A percentile compares a stretch with the other conserved stretches of the same genome.
Evolutionary conservation across 2,113 vertebrate species (phyloP).

Genomic region (Cavia porcellus): DNA sequence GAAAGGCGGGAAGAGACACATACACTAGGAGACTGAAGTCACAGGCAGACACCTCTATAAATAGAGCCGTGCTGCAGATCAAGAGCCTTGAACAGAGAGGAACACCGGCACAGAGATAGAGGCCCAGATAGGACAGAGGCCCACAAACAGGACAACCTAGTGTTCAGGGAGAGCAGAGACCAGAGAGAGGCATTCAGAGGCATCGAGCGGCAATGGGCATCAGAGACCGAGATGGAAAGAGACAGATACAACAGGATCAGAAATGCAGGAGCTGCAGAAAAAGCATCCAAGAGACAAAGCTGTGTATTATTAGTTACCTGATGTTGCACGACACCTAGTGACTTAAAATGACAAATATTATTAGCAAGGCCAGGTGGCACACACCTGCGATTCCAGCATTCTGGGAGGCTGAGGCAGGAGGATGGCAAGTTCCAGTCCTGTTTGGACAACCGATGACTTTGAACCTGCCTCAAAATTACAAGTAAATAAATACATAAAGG

Average conservation of each 20-base stretch:
- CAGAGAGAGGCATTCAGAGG: neutral
- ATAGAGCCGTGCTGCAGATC: neutral
- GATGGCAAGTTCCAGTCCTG: neutral
- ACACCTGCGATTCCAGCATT: neutral
- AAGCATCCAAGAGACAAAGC: neutral
- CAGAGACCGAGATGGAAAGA: neutral
- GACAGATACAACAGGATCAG: neutral
- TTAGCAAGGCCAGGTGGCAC: neutral
- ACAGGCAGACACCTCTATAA: neutral
- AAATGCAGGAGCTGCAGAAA: neutral
- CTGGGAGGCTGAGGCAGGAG: neutral
- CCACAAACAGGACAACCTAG: neutral
- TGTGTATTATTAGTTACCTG: neutral
- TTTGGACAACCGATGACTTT: neutral
- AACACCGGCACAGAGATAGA: neutral
- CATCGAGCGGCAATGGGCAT: too few relatives aligned
- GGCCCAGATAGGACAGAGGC: neutral
- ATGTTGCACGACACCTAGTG: neutral
- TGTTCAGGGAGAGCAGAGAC: neutral
- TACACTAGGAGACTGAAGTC: neutral
- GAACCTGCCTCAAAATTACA: neutral
- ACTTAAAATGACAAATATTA: neutral
- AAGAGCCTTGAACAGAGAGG: neutral
- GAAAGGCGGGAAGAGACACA: neutral
- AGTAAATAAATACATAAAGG: neutral